Evolutionary conservation across 2,888 invertebrate species (phyloP).

Genomic region (Cheilosia pagana): DNA sequence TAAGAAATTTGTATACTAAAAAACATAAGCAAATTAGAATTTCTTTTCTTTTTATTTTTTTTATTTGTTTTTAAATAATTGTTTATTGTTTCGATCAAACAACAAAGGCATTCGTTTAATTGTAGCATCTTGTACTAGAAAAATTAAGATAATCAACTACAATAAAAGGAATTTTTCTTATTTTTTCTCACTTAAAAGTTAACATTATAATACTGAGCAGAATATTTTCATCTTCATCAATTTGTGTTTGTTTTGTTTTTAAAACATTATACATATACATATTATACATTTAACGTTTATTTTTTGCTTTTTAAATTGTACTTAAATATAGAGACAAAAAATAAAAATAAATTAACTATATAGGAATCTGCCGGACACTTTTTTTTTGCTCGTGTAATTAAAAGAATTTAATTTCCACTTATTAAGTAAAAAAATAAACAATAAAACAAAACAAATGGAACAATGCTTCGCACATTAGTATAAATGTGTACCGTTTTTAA

Average conservation of each 20-base stretch:
- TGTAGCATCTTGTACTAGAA: constrained; percentile 42
- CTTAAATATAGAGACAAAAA: constrained; percentile 62
- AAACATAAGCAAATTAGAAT: constrained; percentile 16
- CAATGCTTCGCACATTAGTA: constrained; percentile 39
- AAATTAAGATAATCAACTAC: constrained; percentile 47
- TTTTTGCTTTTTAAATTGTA: constrained; percentile 37
- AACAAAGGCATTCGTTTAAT: constrained; percentile 64
- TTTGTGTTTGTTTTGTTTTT: constrained; percentile 48
- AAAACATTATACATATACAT: constrained; percentile 55
- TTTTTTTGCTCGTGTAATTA: constrained; percentile 45
- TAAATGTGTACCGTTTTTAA: not conserved
- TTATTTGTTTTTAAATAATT: constrained; percentile 9
- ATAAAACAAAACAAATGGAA: constrained; percentile 41
- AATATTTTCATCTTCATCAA: constrained; percentile 77
- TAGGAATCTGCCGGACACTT: constrained; percentile 70
- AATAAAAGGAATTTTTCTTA: constrained; percentile 48
- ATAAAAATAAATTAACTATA: constrained; percentile 74
- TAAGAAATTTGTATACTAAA: constrained; percentile 44
- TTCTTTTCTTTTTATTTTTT: not conserved
- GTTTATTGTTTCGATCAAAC: constrained; percentile 62
- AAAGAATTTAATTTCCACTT: constrained; percentile 64
- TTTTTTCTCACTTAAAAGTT: constrained; percentile 80
- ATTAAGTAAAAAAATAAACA: constrained; percentile 24
- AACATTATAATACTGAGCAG: constrained; percentile 83
- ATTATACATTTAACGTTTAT: constrained; percentile 53